phyloP scores from a whole-genome alignment of 1,140 invertebrate genomes.

The Drosophila ogumai region DNA sequence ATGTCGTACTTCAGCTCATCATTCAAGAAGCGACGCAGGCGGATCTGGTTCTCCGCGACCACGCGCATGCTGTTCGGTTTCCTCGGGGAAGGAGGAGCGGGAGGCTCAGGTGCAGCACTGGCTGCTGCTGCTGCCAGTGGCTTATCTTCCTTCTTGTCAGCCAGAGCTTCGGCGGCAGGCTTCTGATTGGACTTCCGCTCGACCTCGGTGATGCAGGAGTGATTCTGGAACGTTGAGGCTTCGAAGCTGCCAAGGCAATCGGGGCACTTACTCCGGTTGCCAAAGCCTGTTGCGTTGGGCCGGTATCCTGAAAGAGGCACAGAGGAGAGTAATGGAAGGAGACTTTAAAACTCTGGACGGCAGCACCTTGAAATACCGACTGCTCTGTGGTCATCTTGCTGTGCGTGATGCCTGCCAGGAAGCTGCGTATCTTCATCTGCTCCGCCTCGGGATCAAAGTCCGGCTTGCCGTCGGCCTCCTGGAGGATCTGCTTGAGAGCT shows the following conservation, averaged over 20 bases:
- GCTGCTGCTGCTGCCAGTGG: not conserved
- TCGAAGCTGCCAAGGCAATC: constrained; percentile 63
- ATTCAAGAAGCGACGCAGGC: constrained; percentile 71
- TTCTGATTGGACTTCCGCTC: constrained; percentile 4
- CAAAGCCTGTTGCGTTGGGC: not conserved
- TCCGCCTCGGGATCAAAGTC: constrained; percentile 71
- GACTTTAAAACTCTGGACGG: not conserved
- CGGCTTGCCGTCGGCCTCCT: constrained; percentile 45
- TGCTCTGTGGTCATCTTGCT: constrained; percentile 44
- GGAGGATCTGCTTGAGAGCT: constrained; percentile 59
- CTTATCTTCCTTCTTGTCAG: not conserved
- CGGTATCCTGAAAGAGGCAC: not conserved
- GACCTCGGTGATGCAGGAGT: constrained; percentile 43
- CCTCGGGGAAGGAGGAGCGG: not conserved
- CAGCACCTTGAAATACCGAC: constrained; percentile 17
- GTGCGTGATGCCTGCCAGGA: constrained; percentile 53
- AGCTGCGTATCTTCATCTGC: constrained; percentile 66
- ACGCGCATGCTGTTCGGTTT: constrained; percentile 50
- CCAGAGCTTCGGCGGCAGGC: not conserved
- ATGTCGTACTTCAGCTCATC: constrained; percentile 78
- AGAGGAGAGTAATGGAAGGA: too few species aligned
- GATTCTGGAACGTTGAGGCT: constrained; percentile 39
- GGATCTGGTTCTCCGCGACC: constrained; percentile 71
- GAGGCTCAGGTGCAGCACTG: not conserved
- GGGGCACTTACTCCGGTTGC: constrained; percentile 50